Evolutionary conservation across 2,113 vertebrate genomes (phyloP), one percentile per base, ranked within the genome.

Genomic region (Mugil cephalus): DNA sequence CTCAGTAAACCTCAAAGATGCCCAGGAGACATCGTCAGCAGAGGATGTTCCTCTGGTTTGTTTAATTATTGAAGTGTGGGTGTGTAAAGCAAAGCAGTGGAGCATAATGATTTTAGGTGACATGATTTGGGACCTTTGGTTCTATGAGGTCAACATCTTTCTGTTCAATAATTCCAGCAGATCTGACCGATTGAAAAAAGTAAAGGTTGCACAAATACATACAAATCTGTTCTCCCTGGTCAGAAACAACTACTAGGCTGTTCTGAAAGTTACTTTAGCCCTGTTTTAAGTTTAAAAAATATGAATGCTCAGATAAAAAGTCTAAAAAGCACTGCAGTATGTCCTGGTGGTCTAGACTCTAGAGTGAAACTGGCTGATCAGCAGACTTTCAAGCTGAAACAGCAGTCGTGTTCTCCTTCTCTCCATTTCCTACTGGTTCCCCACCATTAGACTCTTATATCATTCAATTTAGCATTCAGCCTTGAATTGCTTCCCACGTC

Each of bases 361-460:
- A 40, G 21, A 71, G 38, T 61, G 69, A 80, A 84, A 84, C 15
- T 35, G 56, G 68, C 43, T 71, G 35, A 80, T 85, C 77, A 85
- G 77, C 77, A 76, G 35, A 53, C 18, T 4, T 77, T 50, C 24
- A 38, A 30, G 86, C 84, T 85, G 75, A 85, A 62, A 39, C 85
- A 74, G 88, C 81, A 85, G 8, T 55, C 54, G 45, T 62, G 43
- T 61, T 69, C 45, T 50, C 2, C 48, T 48, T 11, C 51, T 73
- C n/a, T 18, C 43, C 42, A 17, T 19, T 59, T 84, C 52, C 21
- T 48, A 64, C 74, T 34, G 18, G 65, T 86, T 71, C 53, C 48
- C 67, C 63, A 78, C 81, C 69, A 85, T 83, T 85, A 80, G 35
- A 86, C 68, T 70, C 62, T 61, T 67, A 69, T 67, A 69, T 80